These are phyloP conservation scores for Hydractinia symbiolongicarpus DNA, from an alignment of 30 jellyfish, hydroid and myxozoan species.

Conservation along the genomic window DNA sequence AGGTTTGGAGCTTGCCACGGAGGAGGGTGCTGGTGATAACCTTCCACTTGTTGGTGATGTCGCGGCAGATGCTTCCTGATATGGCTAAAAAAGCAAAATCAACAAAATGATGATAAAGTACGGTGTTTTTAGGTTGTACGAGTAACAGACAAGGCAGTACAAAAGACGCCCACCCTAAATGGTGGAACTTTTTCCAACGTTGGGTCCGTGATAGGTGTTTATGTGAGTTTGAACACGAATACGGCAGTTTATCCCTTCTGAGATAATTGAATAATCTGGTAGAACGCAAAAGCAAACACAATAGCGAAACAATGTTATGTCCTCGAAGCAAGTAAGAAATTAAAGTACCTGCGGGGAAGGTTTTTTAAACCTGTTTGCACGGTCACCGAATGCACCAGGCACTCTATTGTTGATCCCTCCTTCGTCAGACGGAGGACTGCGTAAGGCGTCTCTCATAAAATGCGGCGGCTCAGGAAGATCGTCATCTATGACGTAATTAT, in stretches of 20 bases:
- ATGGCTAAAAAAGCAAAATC: neutral
- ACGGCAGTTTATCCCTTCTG: too few species aligned
- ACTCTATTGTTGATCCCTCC: conserved; percentile 61
- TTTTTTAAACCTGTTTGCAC: conserved; percentile 33
- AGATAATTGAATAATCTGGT: too few species aligned
- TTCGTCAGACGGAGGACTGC: conserved; percentile 67
- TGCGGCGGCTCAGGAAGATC: conserved; percentile 95
- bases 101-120: neutral
- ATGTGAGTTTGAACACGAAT: too few species aligned
- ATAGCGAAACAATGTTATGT: neutral
- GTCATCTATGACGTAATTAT: conserved; percentile 38
- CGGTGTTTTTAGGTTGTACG: neutral
- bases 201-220: too few species aligned
- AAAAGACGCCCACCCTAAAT: too few species aligned
- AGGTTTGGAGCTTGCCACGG: conserved; percentile 87
- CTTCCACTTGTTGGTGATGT: neutral
- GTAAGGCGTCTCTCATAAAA: conserved; percentile 53
- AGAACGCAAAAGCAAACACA: neutral
- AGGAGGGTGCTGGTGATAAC: conserved; percentile 79
- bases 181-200: too few species aligned
- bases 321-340: neutral
- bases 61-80: too few species aligned
- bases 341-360: conserved; percentile 10
- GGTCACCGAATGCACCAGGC: conserved; percentile 90
- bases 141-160: neutral